Conservation (phyloP, 1,140 invertebrate species). For the Coptotermes formosanus region DNA sequence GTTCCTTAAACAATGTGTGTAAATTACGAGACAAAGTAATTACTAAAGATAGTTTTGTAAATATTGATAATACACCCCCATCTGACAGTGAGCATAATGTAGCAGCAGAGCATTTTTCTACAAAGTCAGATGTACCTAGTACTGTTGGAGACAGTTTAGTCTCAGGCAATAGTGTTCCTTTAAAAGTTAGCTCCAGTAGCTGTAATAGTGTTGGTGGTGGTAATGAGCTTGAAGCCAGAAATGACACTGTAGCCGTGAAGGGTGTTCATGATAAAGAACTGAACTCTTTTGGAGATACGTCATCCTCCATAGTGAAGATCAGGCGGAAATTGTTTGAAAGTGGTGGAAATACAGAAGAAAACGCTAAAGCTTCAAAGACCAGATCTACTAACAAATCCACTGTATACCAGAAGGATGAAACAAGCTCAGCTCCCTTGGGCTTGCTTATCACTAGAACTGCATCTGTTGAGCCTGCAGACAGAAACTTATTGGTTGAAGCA, state of each 20-base stretch:
- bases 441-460: neutral
- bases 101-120: neutral
- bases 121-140: neutral
- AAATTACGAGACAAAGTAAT: neutral
- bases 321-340: constrained; percentile 35
- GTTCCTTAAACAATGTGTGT: neutral
- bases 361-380: neutral
- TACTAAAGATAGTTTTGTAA: neutral
- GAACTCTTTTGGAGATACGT: neutral
- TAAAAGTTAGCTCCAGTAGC: neutral
- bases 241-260: neutral
- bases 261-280: constrained; percentile 20
- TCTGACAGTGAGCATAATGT: neutral
- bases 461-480: neutral
- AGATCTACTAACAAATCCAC: neutral
- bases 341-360: neutral
- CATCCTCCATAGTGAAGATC: constrained; percentile 31
- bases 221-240: constrained; percentile 36
- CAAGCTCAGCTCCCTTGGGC: neutral
- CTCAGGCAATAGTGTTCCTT: neutral
- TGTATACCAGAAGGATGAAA: neutral
- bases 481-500: neutral
- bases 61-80: neutral
- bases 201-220: constrained; percentile 26
- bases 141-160: neutral